phyloP scores from a whole-genome alignment of 92 coral and sea anemone genomes.

The Virgularia gustaviana region DNA sequence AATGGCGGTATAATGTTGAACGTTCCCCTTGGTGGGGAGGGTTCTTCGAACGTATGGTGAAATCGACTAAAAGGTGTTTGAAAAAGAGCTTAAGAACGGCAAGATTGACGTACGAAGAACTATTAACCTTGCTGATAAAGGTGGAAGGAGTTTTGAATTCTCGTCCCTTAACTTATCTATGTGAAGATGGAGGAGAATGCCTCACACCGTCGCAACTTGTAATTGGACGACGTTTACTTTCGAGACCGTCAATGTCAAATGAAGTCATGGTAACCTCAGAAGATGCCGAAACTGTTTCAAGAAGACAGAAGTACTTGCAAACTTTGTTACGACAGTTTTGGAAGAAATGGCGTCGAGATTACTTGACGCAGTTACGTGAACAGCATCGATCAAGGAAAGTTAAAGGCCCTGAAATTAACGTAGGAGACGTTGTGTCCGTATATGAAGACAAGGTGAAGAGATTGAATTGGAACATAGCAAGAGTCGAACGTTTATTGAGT shows the following conservation, averaged over 20 bases:
- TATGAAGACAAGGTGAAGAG: slow-evolving; percentile 35
- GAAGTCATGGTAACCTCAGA: not conserved
- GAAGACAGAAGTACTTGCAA: slow-evolving; percentile 24
- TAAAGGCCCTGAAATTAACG: slow-evolving; percentile 27
- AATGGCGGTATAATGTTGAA: slow-evolving; percentile 38
- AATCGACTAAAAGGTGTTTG: slow-evolving; percentile 33
- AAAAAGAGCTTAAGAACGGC: slow-evolving; percentile 37
- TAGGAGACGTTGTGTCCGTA: slow-evolving; percentile 23
- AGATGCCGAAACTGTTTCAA: not conserved
- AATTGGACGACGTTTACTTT: slow-evolving; percentile 19
- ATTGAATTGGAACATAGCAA: slow-evolving; percentile 36
- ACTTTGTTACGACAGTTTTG: slow-evolving; percentile 31
- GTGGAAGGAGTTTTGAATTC: slow-evolving; percentile 41
- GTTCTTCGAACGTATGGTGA: slow-evolving; percentile 39
- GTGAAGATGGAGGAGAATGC: slow-evolving; percentile 38
- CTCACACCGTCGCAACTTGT: slow-evolving; percentile 37
- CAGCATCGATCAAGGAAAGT: slow-evolving; percentile 40
- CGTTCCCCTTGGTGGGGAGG: slow-evolving; percentile 44
- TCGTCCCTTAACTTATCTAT: slow-evolving; percentile 37
- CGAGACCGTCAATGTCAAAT: too few species aligned
- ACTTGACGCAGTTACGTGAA: slow-evolving; percentile 46
- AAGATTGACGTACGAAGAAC: slow-evolving; percentile 32
- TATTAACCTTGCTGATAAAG: slow-evolving; percentile 25
- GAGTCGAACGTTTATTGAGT: slow-evolving; percentile 26
- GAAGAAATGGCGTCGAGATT: slow-evolving; percentile 40